These are phyloP conservation scores for Eristalinus aeneus DNA, from an alignment of 2,888 invertebrate genomes.

Conservation along the genomic window DNA sequence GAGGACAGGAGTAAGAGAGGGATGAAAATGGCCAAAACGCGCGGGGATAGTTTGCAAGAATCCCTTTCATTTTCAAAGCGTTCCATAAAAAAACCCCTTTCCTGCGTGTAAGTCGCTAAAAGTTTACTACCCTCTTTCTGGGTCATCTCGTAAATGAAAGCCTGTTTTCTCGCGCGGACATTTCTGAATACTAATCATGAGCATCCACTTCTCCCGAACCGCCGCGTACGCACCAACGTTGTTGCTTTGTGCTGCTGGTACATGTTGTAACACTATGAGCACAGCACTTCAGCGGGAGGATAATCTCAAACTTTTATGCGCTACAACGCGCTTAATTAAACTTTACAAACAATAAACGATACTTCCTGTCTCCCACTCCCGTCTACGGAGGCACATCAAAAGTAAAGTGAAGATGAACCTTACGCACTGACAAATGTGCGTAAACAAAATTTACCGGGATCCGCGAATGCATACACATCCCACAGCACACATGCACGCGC, in stretches of 20 bases:
- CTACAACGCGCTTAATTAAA: conserved; percentile 61
- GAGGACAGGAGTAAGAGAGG: neutral
- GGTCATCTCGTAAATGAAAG: conserved; percentile 30
- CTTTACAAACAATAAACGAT: conserved; percentile 37
- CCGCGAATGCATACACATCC: neutral
- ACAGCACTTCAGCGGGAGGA: neutral
- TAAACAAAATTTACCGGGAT: conserved; percentile 46
- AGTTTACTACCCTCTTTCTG: conserved; percentile 24
- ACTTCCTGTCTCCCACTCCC: neutral
- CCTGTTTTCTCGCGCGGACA: neutral
- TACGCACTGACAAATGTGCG: conserved; percentile 54
- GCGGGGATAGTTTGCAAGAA: neutral
- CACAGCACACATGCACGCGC: neutral
- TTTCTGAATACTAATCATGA: conserved; percentile 33
- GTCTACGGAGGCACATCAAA: neutral
- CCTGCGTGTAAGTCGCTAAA: neutral
- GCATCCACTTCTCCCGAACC: neutral
- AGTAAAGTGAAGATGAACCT: neutral
- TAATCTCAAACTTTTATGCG: conserved; percentile 43
- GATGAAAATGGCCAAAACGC: conserved; percentile 3
- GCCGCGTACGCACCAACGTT: neutral
- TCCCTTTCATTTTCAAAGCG: neutral
- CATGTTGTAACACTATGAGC: neutral
- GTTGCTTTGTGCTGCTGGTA: neutral
- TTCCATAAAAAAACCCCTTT: neutral